Base-by-base conservation (phyloP, 2,888 invertebrate genomes). In the Drosophila neonasuta region DNA sequence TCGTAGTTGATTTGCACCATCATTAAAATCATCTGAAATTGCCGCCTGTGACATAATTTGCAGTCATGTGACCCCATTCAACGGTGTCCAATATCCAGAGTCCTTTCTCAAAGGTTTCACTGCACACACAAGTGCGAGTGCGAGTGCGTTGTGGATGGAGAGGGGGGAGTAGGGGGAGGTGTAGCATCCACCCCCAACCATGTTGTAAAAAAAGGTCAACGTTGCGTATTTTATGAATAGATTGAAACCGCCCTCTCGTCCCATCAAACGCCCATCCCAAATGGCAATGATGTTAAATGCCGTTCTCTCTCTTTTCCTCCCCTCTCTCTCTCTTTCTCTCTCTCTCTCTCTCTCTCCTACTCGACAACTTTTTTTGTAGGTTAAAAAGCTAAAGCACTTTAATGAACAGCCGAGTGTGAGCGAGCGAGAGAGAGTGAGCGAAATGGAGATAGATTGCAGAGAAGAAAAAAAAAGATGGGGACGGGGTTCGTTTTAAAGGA, bases 1-100 rank as follows among this genome's bases (percentile, higher is more conserved):
- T 64, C 52, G 63, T 65, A 54, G 63, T 65, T 69, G 74, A 79
- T 74, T 79, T 56, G 74, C 67, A 68, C 65, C 80, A 80, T 80
- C 80, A 80, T 80, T 80, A 80, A 83, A 80, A 80, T 80, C 79
- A 78, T 68, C 75, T 50, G 64, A 68, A 64, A 80, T 78, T 72
- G 74, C 78, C 83, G 75, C 73, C 75, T 74, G 78, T 78, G 72
- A 78, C 79, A 79, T 80, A 78, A 80, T 80, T 80, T 83, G 79
- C 67, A 76, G 83, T 80, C 78, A 70, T 74, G 57, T 75, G 76
- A 73, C 81, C 80, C 64, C 79, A 70, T 75, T 80, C 62, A 50
- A 41, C 42, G 57, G 51, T 15, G 51, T 15, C 39, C 39, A 8
- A 15, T 57, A 71, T 57, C 66, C 60, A 67, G 58, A 67, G 57